phyloP scores from a whole-genome alignment of 2,113 vertebrate species.

The Saccopteryx leptura region DNA sequence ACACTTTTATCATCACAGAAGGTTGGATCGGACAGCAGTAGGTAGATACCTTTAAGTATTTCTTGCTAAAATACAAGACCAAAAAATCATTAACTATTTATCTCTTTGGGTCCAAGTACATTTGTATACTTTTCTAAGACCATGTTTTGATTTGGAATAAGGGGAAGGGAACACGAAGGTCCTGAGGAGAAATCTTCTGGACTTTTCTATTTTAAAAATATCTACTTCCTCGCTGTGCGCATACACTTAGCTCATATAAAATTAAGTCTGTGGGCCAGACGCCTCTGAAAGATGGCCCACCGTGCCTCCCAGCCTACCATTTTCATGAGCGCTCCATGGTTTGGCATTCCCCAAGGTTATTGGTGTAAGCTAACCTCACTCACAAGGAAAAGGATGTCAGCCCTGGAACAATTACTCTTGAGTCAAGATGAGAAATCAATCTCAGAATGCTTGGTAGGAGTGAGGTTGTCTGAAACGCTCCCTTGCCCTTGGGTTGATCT shows the following conservation, averaged over 20 bases:
- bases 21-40: neutral
- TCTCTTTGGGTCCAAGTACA: neutral
- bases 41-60: neutral
- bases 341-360: neutral
- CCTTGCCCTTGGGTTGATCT: neutral
- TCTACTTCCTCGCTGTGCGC: neutral
- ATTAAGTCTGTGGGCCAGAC: neutral
- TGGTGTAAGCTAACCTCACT: constrained; percentile 55
- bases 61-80: neutral
- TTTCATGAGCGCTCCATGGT: constrained; percentile 36
- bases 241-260: neutral
- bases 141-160: constrained; percentile 6
- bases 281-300: neutral
- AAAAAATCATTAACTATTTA: constrained; percentile 42
- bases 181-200: neutral
- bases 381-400: neutral
- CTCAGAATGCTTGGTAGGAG: neutral
- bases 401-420: neutral
- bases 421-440: constrained; percentile 45
- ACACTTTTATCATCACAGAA: neutral
- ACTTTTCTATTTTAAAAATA: neutral
- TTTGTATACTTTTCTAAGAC: neutral
- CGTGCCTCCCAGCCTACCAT: neutral
- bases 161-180: neutral
- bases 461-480: neutral